These are phyloP conservation scores for Acanthococcus lagerstroemiae DNA, from an alignment of 2,888 invertebrate genomes.

Conservation along the genomic window DNA sequence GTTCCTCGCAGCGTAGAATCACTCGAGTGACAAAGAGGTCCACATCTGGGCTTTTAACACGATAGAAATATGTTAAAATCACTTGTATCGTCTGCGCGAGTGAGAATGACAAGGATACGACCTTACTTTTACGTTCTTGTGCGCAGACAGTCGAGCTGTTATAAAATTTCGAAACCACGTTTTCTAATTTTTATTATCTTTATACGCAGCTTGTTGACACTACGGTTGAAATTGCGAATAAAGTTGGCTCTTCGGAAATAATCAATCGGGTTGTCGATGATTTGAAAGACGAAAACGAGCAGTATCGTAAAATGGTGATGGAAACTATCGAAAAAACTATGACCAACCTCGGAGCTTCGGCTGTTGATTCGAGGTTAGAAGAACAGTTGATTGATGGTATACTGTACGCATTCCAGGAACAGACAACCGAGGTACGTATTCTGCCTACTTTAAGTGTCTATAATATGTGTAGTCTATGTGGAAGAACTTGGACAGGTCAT, in stretches of 20 bases:
- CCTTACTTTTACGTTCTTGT: conserved; percentile 2
- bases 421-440: conserved; percentile 78
- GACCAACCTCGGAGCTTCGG: conserved; percentile 93
- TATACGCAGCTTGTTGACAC: conserved; percentile 77
- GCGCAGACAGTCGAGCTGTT: not conserved
- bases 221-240: conserved; percentile 99
- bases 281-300: conserved; percentile 98
- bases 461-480: no score
- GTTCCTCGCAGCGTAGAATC: no score
- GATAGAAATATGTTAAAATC: no score
- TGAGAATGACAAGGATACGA: no score
- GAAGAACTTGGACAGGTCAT: not conserved
- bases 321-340: conserved; percentile 99
- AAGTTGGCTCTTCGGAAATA: conserved; percentile 97
- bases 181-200: conserved; percentile 17
- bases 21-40: no score
- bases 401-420: conserved; percentile 98
- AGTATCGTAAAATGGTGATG: conserved; percentile 99
- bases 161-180: not conserved
- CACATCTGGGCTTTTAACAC: no score
- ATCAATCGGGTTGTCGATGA: conserved; percentile 98
- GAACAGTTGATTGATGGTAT: conserved; percentile 99
- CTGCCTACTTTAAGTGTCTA: no score
- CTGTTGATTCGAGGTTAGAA: conserved; percentile 94
- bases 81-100: no score